Percentiles rank a stretch among this genome's conserved stretches.
phyloP scores from a whole-genome alignment of 2,888 invertebrate genomes.

The Caenorhabditis drosophilae region DNA sequence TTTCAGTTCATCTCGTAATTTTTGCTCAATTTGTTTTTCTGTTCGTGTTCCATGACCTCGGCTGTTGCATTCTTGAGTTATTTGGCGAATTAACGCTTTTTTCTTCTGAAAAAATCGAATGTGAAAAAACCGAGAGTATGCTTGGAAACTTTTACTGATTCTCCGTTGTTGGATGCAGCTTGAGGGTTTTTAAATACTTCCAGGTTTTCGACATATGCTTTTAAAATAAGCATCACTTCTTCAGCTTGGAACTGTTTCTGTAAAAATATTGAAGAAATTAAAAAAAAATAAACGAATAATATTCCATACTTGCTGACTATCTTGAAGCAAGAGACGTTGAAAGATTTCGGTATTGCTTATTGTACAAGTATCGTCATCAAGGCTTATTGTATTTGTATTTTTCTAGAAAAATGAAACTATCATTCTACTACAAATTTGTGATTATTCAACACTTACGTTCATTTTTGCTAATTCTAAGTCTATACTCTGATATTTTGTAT shows the following conservation, averaged over 20 bases:
- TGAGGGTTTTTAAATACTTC: neutral
- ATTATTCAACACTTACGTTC: too few species aligned
- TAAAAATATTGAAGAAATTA: too few species aligned
- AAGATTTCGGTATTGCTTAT: too few species aligned
- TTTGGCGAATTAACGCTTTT: conserved; percentile 2
- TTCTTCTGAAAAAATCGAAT: neutral
- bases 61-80: neutral
- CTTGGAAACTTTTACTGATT: neutral
- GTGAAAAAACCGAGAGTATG: neutral
- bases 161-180: neutral
- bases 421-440: too few species aligned
- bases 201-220: neutral
- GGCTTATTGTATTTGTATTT: too few species aligned
- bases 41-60: neutral
- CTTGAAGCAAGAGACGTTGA: too few species aligned
- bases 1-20: conserved; percentile 4
- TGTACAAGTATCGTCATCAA: too few species aligned
- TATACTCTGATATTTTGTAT: too few species aligned
- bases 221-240: conserved; percentile 1
- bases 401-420: too few species aligned
- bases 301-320: too few species aligned
- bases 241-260: conserved; percentile 1
- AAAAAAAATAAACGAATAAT: too few species aligned
- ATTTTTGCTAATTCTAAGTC: too few species aligned
- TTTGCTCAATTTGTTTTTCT: conserved; percentile 1